Base-by-base conservation (phyloP, 2,797 vertebrate genomes). In the Esox masquinongy region DNA sequence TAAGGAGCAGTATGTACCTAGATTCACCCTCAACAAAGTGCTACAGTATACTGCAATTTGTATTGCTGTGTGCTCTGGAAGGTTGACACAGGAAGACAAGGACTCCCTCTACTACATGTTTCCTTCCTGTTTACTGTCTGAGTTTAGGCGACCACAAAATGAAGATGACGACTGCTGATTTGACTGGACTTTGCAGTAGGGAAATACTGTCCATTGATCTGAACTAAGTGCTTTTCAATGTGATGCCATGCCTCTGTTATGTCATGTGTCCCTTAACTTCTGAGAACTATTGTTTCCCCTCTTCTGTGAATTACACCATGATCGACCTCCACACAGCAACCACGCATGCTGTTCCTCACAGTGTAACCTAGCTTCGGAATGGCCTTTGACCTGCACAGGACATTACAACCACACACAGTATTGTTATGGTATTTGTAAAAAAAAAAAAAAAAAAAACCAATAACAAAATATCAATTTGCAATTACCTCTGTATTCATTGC, bases 331-430 rank as follows among this genome's bases (percentile, higher is more conserved):
- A 79, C 82, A 84, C 83, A 79, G 70, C 78, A 67, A 78, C n/a
- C 73, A 74, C 76, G 19, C 74, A 73, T n/a, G 19, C 82, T 51
- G 72, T 76, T 72, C 66, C 71, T 39, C 15, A 36, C 77, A 56
- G 84, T 15, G 70, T 63, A 80, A 36, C 24, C 80, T 78, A 77
- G 80, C 86, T 83, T 89, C 82, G 80, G 83, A 76, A 77, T 39
- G 88, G 86, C 89, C 86, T 88, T 85, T 84, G 88, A 87, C 84
- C 84, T 91, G 84, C 87, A 85, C 85, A 89, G 86, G 80, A 43
- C 31, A 81, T 88, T 87, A 88, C 85, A 85, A 82, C 93, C 31
- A 74, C 80, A 61, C 59, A 82, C 80, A 94, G 93, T 94, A 91
- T 94, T 93, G 84, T 47, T 47, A 86, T 71, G 63, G 74, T n/a